Evolutionary conservation across 2,888 invertebrate genomes (phyloP), one percentile per base, ranked within the genome.

Genomic region (Anagyrus pseudococci): DNA sequence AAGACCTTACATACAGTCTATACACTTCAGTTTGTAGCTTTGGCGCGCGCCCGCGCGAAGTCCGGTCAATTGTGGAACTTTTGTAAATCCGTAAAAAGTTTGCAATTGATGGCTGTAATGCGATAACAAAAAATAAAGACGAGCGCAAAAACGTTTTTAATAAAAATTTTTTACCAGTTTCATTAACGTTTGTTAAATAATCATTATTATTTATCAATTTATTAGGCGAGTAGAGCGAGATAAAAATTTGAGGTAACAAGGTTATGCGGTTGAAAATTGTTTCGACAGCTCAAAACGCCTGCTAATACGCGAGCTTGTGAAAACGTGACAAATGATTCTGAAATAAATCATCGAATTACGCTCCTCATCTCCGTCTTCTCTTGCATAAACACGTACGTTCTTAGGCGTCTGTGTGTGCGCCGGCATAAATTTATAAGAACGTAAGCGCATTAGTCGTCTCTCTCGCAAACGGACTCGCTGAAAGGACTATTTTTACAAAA

Each of bases 31-130:
- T 33, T 19, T 26, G 26, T 26, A 33, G 23, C 48, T 22, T 25
- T n/a, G 17, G 17, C 17, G 26, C 25, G 57, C 56, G 54, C 4
- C 6, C 17, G 26, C 25, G 57, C 56, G 54, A 61, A 61, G 54
- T 54, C 41, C 54, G 54, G 54, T 54, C 60, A 58, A 65, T 61
- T 54, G 61, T 23, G 15, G 58, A 61, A 65, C 54, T 65, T 65
- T 58, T 65, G 54, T 55, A 58, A 65, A 65, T 65, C 58, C 58
- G 61, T 65, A 23, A 61, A 60, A 61, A 65, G 50, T 55, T 43
- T 40, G 17, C 17, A 20, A 49, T 49, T 40, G 26, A 23, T 44
- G 15, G 49, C 33, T 13, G 20, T 13, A 19, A 23, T 41, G 29
- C 33, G 41, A 20, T 26, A 23, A 13, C 29, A 20, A 8, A 58